phyloP scores from a whole-genome alignment of 1,140 invertebrate genomes.

The Bilobella aurantiaca region DNA sequence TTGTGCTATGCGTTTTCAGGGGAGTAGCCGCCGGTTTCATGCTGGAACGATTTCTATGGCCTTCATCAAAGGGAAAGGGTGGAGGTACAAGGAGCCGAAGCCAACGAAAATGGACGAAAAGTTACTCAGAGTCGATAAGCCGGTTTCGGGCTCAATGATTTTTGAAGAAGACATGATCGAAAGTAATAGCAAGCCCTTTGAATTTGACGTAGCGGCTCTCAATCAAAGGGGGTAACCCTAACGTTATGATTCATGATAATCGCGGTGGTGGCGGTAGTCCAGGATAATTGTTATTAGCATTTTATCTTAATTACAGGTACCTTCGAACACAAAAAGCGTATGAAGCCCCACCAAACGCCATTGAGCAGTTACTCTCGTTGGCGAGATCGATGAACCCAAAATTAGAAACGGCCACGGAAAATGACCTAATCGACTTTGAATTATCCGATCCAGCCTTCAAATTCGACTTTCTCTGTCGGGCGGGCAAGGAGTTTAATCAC shows the following conservation, averaged over 20 bases:
- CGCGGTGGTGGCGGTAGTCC: no score
- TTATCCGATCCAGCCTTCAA: constrained; percentile 46
- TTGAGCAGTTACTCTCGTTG: constrained; percentile 49
- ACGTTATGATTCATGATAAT: no score
- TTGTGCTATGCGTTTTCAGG: no score
- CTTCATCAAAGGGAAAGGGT: background rate
- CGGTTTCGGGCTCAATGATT: constrained; percentile 16
- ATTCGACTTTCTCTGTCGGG: constrained; percentile 58
- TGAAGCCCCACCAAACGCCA: constrained; percentile 52
- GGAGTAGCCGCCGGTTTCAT: background rate
- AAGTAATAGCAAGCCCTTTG: constrained; percentile 41
- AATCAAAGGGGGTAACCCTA: constrained; percentile 49
- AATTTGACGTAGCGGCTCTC: constrained; percentile 47
- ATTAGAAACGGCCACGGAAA: constrained; percentile 3
- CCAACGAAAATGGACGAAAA: background rate
- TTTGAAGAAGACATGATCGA: constrained; percentile 16
- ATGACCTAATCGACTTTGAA: constrained; percentile 7
- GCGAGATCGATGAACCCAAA: constrained; percentile 40
- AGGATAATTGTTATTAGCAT: no score
- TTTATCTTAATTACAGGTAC: constrained; percentile 49
- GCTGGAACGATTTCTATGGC: background rate
- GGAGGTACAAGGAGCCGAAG: background rate
- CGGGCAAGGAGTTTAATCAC: constrained; percentile 61
- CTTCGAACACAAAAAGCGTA: constrained; percentile 62
- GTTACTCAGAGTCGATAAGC: constrained; percentile 4